These are phyloP conservation scores for Lacerta bilineata DNA, from an alignment of 2,797 vertebrate species.

Conservation along the genomic window DNA sequence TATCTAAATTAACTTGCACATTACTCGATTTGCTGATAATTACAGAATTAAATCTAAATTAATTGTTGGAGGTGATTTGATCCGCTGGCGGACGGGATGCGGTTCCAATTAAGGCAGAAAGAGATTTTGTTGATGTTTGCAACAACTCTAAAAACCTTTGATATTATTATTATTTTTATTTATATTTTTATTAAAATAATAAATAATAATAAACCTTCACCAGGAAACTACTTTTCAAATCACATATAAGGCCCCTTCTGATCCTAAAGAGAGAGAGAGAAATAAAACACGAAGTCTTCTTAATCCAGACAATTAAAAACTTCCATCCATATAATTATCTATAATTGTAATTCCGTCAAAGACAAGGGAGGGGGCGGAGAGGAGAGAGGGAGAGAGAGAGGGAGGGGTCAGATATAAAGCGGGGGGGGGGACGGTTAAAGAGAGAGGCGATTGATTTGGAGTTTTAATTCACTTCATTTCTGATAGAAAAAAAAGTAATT, in stretches of 20 bases:
- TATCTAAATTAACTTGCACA: slow-evolving; percentile 99
- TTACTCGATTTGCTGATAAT: slow-evolving; percentile 99
- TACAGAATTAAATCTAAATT: slow-evolving; percentile 99
- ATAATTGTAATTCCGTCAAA: slow-evolving; percentile 99
- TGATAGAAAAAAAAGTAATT: slow-evolving; percentile 99
- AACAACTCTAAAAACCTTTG: slow-evolving; percentile 93
- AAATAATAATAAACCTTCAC: no score
- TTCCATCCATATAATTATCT: slow-evolving; percentile 99
- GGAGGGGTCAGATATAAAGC: slow-evolving; percentile 39
- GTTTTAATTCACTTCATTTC: slow-evolving; percentile 99
- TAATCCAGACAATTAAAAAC: slow-evolving; percentile 99
- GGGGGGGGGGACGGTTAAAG: slow-evolving; percentile 39
- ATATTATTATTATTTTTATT: slow-evolving; percentile 87
- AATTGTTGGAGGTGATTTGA: slow-evolving; percentile 99
- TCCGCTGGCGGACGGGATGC: slow-evolving; percentile 94
- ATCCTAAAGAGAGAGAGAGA: slow-evolving; percentile 82
- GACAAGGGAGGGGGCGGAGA: slow-evolving; percentile 84
- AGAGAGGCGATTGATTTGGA: slow-evolving; percentile 98
- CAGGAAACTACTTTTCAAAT: slow-evolving; percentile 77
- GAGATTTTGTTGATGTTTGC: slow-evolving; percentile 93
- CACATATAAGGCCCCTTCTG: slow-evolving; percentile 85
- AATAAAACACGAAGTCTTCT: slow-evolving; percentile 89
- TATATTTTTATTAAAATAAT: no score
- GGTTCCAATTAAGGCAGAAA: slow-evolving; percentile 95
- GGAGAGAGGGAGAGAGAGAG: slow-evolving; percentile 74